Conservation (phyloP, 2,888 invertebrate genomes). For the Erebia ligea region DNA sequence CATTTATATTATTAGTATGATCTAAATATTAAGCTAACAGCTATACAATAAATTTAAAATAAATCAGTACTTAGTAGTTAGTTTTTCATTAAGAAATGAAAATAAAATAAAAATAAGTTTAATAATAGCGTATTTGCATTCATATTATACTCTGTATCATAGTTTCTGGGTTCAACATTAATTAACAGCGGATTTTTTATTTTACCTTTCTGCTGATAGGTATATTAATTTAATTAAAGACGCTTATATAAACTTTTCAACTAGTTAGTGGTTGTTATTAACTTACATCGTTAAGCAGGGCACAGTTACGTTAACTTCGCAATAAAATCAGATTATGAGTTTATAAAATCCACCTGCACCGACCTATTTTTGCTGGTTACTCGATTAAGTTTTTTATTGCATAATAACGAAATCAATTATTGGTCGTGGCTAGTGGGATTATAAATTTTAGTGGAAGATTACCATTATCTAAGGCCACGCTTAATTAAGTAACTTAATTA, state of each 20-base stretch:
- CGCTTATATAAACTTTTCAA: not conserved
- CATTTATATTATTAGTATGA: too few species aligned
- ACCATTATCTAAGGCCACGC: too few species aligned
- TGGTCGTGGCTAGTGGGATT: not conserved
- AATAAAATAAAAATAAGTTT: too few species aligned
- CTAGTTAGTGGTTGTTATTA: conserved; percentile 12
- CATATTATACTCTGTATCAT: too few species aligned
- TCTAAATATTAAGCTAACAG: too few species aligned
- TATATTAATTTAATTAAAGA: not conserved
- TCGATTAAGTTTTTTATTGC: conserved; percentile 4
- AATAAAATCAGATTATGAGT: conserved; percentile 2
- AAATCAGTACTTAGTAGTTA: too few species aligned
- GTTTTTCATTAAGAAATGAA: too few species aligned
- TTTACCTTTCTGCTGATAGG: not conserved
- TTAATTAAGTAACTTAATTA: too few species aligned
- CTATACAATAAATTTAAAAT: too few species aligned
- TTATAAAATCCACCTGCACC: conserved; percentile 1
- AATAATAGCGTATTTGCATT: too few species aligned
- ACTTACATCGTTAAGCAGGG: conserved; percentile 3
- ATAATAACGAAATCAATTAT: not conserved
- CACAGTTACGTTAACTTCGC: conserved; percentile 7
- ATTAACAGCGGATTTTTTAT: not conserved
- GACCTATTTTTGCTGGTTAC: conserved; percentile 4
- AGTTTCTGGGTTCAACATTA: too few species aligned
- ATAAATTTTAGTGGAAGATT: too few species aligned